Base-by-base conservation (phyloP, 2,113 vertebrate genomes). In the Cyrtonyx montezumae region DNA sequence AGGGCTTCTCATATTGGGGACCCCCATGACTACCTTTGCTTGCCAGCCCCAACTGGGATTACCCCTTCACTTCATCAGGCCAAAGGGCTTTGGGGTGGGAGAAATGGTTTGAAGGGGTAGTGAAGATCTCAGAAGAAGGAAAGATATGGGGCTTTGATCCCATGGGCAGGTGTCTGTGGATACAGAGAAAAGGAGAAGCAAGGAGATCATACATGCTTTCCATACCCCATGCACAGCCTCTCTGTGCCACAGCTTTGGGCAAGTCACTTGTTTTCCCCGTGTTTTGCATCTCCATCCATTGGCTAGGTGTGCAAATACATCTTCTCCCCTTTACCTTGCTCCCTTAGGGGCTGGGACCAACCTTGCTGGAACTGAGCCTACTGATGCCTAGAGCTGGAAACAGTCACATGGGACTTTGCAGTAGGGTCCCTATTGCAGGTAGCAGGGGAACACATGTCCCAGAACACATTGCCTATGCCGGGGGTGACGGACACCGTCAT, bases 361-460 rank as follows among this genome's bases (percentile, higher is more conserved):
- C 56, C 73, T n/a, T 58, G 4, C 28, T 86, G 73, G 14, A 66
- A 53, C 42, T 59, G 42, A 22, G 23, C 32, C 30, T 84, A 88
- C 10, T 8, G 32, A 36, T 30, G 25, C 32, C 48, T 65, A 16
- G 0, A 0, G 14, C 63, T 90, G 45, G 36, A 40, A 90, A 56
- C 0, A 1, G 36, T 30, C 2, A 0, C 58, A 22, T 0, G 0
- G 42, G 69, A 70, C 37, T 34, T 84, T 71, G 56, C 65, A 59
- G 1, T 19, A 74, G 61, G 13, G 10, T 45, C 49, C 45, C 28
- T 26, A 17, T 23, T 21, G 12, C 21, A 11, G 49, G 53, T 28
- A 34, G 36, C 21, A 45, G 34, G n/a, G 18, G 40, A 30, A 28
- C 32, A 78, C 25, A n/a, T 28, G 48, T 81, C 46, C 4, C 5